These are phyloP conservation scores for Smithornis capensis DNA, from an alignment of 2,113 vertebrate species.

Conservation along the genomic window DNA sequence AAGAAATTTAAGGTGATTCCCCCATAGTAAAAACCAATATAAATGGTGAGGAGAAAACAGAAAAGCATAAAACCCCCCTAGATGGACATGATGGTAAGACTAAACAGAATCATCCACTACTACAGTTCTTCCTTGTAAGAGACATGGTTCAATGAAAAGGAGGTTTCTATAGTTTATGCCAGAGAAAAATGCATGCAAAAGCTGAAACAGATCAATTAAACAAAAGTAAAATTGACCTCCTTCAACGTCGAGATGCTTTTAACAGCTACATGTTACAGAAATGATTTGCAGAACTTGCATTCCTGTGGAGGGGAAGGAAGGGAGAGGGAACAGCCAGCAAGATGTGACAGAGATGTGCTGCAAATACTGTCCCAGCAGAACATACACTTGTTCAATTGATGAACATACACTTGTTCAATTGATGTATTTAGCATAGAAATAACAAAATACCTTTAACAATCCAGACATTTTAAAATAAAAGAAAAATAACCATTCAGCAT, in stretches of 20 bases:
- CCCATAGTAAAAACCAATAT: not conserved
- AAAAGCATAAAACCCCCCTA: not conserved
- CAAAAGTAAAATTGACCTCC: not conserved
- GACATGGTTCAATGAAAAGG: not conserved
- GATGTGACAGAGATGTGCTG: not conserved
- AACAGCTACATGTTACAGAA: not conserved
- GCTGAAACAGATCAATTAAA: not conserved
- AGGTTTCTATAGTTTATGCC: not conserved
- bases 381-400: not conserved
- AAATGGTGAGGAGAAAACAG: not conserved
- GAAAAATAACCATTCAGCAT: not conserved
- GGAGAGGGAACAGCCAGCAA: not conserved
- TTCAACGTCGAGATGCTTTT: not conserved
- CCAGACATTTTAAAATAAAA: not conserved
- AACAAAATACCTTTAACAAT: not conserved
- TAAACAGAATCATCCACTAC: not conserved
- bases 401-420: not conserved
- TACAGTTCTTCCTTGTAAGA: not conserved
- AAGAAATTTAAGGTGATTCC: not conserved
- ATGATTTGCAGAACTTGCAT: not conserved
- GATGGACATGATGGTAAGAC: not conserved
- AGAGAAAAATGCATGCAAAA: not conserved
- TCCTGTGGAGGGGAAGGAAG: rapidly evolving
- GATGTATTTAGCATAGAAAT: not conserved
- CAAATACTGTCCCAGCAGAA: not conserved